Percentiles rank a stretch among this genome's conserved stretches.
phyloP scores from a whole-genome alignment of 2,888 invertebrate genomes.

The Eudasyphora cyanicolor region DNA sequence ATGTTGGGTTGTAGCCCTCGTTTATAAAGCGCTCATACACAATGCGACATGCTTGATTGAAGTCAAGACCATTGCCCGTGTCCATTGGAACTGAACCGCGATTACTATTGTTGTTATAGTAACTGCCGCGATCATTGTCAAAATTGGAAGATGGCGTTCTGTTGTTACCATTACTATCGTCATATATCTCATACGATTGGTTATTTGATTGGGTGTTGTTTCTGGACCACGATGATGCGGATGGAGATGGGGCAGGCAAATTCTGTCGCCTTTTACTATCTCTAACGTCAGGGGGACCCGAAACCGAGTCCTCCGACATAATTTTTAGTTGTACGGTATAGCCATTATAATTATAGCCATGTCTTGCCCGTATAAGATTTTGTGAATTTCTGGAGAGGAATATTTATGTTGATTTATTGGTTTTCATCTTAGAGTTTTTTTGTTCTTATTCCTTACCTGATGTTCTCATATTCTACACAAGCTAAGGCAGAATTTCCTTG shows the following conservation, averaged over 20 bases:
- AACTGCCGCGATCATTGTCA: neutral
- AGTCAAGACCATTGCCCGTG: neutral
- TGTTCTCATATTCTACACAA: constrained; percentile 50
- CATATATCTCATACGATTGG: no score
- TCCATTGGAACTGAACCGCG: neutral
- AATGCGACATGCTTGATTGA: constrained; percentile 19
- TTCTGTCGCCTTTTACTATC: constrained; percentile 8
- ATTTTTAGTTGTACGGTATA: constrained; percentile 52
- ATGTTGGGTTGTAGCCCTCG: neutral
- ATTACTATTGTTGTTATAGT: neutral
- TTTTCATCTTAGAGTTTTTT: no score
- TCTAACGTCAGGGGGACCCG: constrained; percentile 58
- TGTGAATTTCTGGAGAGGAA: constrained; percentile 49
- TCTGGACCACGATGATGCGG: constrained; percentile 37
- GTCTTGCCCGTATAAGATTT: constrained; percentile 48
- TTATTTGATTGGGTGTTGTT: neutral
- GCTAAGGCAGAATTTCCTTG: constrained; percentile 46
- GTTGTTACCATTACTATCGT: neutral
- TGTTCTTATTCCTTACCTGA: constrained; percentile 38
- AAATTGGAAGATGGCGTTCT: neutral
- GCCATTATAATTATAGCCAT: constrained; percentile 58
- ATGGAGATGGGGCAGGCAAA: no score
- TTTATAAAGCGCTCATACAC: constrained; percentile 5
- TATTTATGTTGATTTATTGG: constrained; percentile 3
- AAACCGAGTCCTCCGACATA: constrained; percentile 24